Conservation (phyloP, 2,113 vertebrate genomes). For the Solea senegalensis region DNA sequence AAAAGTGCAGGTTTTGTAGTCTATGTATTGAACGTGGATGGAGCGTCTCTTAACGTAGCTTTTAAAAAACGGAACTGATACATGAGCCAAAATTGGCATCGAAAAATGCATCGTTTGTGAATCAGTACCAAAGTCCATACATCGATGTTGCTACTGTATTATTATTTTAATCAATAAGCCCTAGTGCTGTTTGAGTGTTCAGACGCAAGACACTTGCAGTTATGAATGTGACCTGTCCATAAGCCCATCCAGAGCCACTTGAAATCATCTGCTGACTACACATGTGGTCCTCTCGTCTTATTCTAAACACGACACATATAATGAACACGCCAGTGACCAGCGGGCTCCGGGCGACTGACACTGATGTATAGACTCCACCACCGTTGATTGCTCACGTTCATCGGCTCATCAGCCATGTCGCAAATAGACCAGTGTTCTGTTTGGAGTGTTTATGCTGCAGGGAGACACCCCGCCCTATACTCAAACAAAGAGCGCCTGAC, state of each 20-base stretch:
- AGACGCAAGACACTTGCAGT: too few relatives aligned
- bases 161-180: too few relatives aligned
- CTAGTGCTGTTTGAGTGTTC: too few relatives aligned
- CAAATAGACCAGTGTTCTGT: conserved; percentile 25
- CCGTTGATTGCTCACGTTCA: conserved; percentile 31
- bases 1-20: too few relatives aligned
- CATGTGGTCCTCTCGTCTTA: conserved; percentile 32
- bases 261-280: conserved; percentile 33
- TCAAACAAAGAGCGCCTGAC: conserved; percentile 38
- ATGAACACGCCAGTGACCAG: conserved; percentile 24
- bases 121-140: too few relatives aligned
- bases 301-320: conserved; percentile 40
- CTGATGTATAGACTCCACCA: conserved; percentile 21
- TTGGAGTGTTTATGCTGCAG: conserved; percentile 33
- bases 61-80: too few relatives aligned
- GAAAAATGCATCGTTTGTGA: too few relatives aligned
- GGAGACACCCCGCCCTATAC: conserved; percentile 21
- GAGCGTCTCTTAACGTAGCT: too few relatives aligned
- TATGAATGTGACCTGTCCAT: too few relatives aligned
- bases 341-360: conserved; percentile 10
- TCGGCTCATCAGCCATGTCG: conserved; percentile 32
- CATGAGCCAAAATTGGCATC: too few relatives aligned
- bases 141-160: too few relatives aligned
- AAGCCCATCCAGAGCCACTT: background rate
- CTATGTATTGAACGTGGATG: too few relatives aligned